Conservation (phyloP, 2,888 invertebrate genomes). For the Dasypogon diadema region DNA sequence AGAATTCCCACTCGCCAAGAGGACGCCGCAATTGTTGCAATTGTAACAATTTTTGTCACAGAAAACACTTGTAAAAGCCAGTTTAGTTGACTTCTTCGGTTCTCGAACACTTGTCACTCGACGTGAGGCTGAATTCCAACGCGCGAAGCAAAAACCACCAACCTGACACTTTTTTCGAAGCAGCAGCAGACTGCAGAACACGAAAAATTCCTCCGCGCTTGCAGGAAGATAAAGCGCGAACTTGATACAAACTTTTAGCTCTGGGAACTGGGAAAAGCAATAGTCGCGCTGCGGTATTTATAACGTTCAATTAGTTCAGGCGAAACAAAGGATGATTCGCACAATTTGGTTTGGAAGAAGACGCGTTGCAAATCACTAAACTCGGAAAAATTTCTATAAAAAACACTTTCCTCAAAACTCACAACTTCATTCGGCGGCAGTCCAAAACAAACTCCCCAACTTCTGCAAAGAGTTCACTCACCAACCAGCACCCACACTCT, state of each 20-base stretch:
- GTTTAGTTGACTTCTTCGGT: slow-evolving; percentile 19
- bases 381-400: background rate
- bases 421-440: background rate
- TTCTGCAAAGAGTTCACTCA: too few species aligned
- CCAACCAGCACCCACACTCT: too few species aligned
- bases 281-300: background rate
- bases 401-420: background rate
- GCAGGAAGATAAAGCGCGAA: background rate
- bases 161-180: background rate
- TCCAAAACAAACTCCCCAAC: slow-evolving; percentile 29
- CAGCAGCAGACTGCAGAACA: background rate
- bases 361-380: background rate
- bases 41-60: slow-evolving; percentile 24
- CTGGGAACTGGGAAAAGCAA: background rate
- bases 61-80: slow-evolving; percentile 29
- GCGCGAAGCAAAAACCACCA: background rate
- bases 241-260: slow-evolving; percentile 12
- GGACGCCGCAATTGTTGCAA: slow-evolving; percentile 10
- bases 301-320: slow-evolving; percentile 11
- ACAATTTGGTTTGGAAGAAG: background rate
- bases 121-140: background rate
- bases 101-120: background rate
- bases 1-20: slow-evolving; percentile 1
- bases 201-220: background rate
- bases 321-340: background rate